These are phyloP conservation scores for Phenacoccus solenopsis DNA, from an alignment of 1,140 invertebrate genomes.

Conservation along the genomic window DNA sequence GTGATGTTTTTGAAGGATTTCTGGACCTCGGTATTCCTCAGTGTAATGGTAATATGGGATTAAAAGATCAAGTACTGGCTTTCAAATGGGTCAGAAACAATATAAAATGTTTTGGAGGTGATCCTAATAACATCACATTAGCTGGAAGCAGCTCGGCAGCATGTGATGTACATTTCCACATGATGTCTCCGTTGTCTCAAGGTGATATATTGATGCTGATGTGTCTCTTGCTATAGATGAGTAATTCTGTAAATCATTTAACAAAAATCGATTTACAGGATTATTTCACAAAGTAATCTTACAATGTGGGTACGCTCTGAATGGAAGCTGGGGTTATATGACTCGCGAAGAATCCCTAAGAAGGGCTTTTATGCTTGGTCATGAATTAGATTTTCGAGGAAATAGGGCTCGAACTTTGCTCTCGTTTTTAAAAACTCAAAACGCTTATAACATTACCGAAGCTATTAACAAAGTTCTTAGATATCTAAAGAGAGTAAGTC, in stretches of 20 bases:
- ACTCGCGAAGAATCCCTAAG: background rate
- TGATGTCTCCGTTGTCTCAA: conserved; percentile 28
- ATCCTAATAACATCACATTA: conserved; percentile 35
- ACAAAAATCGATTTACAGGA: background rate
- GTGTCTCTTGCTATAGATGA: background rate
- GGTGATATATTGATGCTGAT: background rate
- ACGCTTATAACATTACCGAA: too few relatives aligned
- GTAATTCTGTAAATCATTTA: too few relatives aligned
- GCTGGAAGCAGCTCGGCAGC: conserved; percentile 36
- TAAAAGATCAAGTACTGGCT: conserved; percentile 35
- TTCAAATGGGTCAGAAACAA: conserved; percentile 36
- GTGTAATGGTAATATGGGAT: conserved; percentile 31
- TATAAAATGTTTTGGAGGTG: conserved; percentile 37
- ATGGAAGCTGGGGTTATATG: background rate
- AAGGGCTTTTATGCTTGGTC: background rate
- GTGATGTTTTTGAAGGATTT: conserved; percentile 10
- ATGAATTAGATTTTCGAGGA: background rate
- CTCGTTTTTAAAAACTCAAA: too few relatives aligned
- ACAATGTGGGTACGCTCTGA: background rate
- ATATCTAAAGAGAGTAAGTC: too few relatives aligned
- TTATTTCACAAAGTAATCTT: background rate
- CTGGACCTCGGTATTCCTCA: background rate
- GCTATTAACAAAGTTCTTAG: too few relatives aligned
- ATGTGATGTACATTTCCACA: conserved; percentile 29
- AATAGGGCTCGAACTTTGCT: too few relatives aligned